phyloP scores from a whole-genome alignment of 2,888 invertebrate genomes.

The Bedellia somnulentella region DNA sequence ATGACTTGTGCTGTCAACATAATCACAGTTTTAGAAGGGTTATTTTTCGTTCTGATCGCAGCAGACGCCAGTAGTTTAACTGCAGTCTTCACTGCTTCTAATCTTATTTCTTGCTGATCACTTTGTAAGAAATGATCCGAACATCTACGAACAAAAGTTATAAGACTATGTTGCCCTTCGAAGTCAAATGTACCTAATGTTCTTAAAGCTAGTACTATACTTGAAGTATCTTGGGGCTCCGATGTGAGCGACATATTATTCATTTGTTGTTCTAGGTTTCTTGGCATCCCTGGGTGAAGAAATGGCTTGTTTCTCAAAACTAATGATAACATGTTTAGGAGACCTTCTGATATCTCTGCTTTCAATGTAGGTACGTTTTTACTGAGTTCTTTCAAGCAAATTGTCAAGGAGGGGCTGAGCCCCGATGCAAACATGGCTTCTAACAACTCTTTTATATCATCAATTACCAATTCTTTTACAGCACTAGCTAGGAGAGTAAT shows the following conservation, averaged over 20 bases:
- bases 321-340: slow-evolving; percentile 88
- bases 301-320: slow-evolving; percentile 87
- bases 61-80: slow-evolving; percentile 86
- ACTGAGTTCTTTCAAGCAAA: slow-evolving; percentile 88
- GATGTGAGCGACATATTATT: slow-evolving; percentile 40
- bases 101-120: slow-evolving; percentile 83
- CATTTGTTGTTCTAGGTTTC: slow-evolving; percentile 58
- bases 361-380: slow-evolving; percentile 85
- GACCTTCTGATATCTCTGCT: slow-evolving; percentile 88
- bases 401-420: slow-evolving; percentile 85
- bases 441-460: slow-evolving; percentile 80
- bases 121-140: slow-evolving; percentile 89
- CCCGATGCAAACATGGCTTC: slow-evolving; percentile 93
- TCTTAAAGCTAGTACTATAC: slow-evolving; percentile 86
- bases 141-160: slow-evolving; percentile 90
- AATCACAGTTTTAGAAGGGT: slow-evolving; percentile 81
- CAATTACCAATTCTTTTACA: slow-evolving; percentile 74
- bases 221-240: slow-evolving; percentile 74
- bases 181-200: slow-evolving; percentile 92
- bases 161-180: slow-evolving; percentile 82
- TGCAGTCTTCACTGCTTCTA: slow-evolving; percentile 95
- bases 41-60: slow-evolving; percentile 62
- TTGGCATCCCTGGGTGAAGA: slow-evolving; percentile 78
- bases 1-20: slow-evolving; percentile 85
- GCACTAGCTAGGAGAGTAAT: slow-evolving; percentile 90